Evolutionary conservation across 2,797 vertebrate genomes (phyloP).

Genomic region (Acanthornis magna): DNA sequence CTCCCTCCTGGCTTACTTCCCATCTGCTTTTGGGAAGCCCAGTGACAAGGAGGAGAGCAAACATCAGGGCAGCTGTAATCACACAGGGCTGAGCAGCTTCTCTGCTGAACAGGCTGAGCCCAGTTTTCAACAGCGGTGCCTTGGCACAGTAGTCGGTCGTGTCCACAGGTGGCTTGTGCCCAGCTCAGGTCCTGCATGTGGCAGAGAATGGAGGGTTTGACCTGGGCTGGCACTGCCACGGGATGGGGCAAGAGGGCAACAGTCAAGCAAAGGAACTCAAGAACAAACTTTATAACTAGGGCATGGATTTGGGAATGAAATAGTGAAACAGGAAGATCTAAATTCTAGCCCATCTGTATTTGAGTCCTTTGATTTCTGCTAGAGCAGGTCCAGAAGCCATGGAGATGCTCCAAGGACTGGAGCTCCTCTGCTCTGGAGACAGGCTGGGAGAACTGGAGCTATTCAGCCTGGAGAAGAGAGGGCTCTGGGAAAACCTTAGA

Average conservation of each 20-base stretch:
- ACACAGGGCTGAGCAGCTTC: not conserved
- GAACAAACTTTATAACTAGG: not conserved
- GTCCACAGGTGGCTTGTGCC: not conserved
- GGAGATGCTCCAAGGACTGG: not conserved
- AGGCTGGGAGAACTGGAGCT: no score
- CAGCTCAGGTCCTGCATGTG: not conserved
- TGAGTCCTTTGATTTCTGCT: not conserved
- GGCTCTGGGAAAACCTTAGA: not conserved
- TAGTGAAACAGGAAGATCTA: not conserved
- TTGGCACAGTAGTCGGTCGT: not conserved
- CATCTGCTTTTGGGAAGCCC: slow-evolving; percentile 8
- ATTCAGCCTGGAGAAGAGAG: not conserved
- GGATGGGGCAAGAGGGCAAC: not conserved
- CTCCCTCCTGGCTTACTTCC: not conserved
- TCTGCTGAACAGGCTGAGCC: not conserved
- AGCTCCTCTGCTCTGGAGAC: no score
- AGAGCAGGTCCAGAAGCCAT: not conserved
- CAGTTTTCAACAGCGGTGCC: not conserved
- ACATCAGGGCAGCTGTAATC: not conserved
- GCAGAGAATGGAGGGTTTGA: not conserved
- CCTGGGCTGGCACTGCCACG: not conserved
- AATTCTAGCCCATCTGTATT: not conserved
- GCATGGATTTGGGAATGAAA: not conserved
- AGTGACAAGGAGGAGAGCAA: not conserved
- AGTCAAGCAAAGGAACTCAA: not conserved